These are phyloP conservation scores for Agapostemon virescens DNA, from an alignment of 2,888 invertebrate genomes.

Conservation along the genomic window DNA sequence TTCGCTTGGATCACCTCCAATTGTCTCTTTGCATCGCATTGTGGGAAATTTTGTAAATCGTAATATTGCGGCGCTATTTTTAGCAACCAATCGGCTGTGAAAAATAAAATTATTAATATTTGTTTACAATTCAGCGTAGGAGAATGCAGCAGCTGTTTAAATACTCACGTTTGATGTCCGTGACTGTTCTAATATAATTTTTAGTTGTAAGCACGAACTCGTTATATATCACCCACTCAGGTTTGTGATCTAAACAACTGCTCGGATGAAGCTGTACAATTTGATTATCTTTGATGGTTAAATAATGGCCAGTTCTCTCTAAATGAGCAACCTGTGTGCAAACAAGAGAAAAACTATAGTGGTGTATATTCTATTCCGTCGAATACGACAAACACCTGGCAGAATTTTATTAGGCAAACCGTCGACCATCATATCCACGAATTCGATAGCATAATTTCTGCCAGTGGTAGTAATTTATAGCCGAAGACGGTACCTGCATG, in stretches of 20 bases:
- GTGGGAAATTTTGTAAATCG: conserved; percentile 98
- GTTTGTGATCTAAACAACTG: conserved; percentile 99
- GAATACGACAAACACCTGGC: neutral
- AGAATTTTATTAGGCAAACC: neutral
- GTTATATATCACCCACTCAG: conserved; percentile 99
- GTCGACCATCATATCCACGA: neutral
- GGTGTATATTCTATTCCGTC: neutral
- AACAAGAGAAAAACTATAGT: conserved; percentile 26
- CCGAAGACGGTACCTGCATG: conserved; percentile 91
- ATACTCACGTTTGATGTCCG: conserved; percentile 97
- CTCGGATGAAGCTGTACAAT: conserved; percentile 99
- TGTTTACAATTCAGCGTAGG: neutral
- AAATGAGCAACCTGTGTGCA: conserved; percentile 92
- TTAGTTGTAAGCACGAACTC: conserved; percentile 99
- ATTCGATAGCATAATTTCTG: neutral
- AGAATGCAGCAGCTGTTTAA: neutral
- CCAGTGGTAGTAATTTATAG: neutral
- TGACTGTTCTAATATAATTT: conserved; percentile 99
- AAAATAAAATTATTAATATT: conserved; percentile 29
- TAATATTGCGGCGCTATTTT: conserved; percentile 99
- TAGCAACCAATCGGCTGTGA: conserved; percentile 94
- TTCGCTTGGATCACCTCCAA: conserved; percentile 92
- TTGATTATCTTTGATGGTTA: conserved; percentile 99
- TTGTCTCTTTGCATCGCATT: conserved; percentile 97
- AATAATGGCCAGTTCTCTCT: conserved; percentile 98